These are phyloP conservation scores for Silurus lanzhouensis DNA, from an alignment of 2,797 vertebrate species.

Conservation along the genomic window DNA sequence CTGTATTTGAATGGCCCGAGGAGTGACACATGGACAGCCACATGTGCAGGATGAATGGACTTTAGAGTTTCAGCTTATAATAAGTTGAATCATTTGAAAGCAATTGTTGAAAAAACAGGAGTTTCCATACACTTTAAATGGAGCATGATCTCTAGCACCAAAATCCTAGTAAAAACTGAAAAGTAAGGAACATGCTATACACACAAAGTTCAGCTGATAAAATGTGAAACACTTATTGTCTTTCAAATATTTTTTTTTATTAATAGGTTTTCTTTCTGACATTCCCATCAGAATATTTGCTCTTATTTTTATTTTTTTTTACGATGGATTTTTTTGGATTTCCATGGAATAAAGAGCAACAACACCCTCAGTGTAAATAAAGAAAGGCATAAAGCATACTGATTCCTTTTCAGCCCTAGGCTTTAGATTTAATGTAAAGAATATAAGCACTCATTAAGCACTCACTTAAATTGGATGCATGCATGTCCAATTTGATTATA, in stretches of 20 bases:
- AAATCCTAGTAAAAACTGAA: constrained; percentile 22
- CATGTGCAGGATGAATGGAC: constrained; percentile 50
- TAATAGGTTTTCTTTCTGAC: not conserved
- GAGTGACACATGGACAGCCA: constrained; percentile 63
- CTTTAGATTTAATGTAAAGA: not conserved
- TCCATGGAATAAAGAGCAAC: not conserved
- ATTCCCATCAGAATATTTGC: not conserved
- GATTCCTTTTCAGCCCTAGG: not conserved
- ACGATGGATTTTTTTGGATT: not conserved
- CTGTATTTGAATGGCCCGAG: constrained; percentile 60
- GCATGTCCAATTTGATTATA: too few species aligned
- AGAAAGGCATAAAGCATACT: not conserved
- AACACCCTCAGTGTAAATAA: not conserved
- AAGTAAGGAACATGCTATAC: not conserved
- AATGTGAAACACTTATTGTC: not conserved
- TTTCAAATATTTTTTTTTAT: not conserved
- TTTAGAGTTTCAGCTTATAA: constrained; percentile 71
- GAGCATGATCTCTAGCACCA: constrained; percentile 16
- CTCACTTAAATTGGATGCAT: too few species aligned
- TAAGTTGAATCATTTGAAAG: constrained; percentile 62
- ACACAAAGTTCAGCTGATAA: not conserved
- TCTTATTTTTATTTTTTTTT: not conserved
- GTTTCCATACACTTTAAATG: constrained; percentile 34
- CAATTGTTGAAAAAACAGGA: constrained; percentile 57
- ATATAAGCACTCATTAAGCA: not conserved